phyloP scores from a whole-genome alignment of 2,888 invertebrate genomes.

The Drosophila lacicola region DNA sequence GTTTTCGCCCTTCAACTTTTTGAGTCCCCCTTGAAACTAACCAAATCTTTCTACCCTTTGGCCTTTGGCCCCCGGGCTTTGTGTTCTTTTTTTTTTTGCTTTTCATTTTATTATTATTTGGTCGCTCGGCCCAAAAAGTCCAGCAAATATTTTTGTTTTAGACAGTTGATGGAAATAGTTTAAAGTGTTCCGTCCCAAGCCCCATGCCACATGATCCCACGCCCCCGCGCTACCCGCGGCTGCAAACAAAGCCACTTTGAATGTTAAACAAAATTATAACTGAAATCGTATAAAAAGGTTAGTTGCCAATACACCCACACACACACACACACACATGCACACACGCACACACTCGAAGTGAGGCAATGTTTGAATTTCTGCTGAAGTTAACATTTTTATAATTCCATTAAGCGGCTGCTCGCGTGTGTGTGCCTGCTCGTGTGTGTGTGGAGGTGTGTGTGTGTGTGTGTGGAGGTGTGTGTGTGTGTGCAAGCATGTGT shows the following conservation, averaged over 20 bases:
- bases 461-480: constrained; percentile 18
- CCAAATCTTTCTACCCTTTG: background rate
- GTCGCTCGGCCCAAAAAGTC: constrained; percentile 20
- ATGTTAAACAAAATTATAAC: constrained; percentile 80
- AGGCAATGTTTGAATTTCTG: constrained; percentile 78
- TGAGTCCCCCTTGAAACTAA: background rate
- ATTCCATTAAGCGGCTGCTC: constrained; percentile 74
- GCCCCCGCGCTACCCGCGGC: constrained; percentile 9
- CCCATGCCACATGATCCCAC: background rate
- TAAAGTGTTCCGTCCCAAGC: constrained; percentile 34
- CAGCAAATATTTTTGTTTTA: constrained; percentile 59
- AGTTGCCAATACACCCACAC: constrained; percentile 55
- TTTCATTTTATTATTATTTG: background rate
- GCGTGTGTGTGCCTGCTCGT: constrained; percentile 36
- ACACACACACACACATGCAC: constrained; percentile 13
- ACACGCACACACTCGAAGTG: constrained; percentile 17
- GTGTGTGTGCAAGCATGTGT: constrained; percentile 20
- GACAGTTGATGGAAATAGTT: constrained; percentile 58
- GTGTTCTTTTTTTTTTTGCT: background rate
- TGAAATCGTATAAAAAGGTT: constrained; percentile 73
- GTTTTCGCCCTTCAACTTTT: constrained; percentile 7
- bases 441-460: constrained; percentile 5
- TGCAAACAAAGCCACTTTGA: constrained; percentile 72
- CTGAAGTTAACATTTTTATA: constrained; percentile 81
- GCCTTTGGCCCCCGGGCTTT: background rate